Base-by-base conservation (phyloP, 2,888 invertebrate species). In the Lepidochrysops patricia region DNA sequence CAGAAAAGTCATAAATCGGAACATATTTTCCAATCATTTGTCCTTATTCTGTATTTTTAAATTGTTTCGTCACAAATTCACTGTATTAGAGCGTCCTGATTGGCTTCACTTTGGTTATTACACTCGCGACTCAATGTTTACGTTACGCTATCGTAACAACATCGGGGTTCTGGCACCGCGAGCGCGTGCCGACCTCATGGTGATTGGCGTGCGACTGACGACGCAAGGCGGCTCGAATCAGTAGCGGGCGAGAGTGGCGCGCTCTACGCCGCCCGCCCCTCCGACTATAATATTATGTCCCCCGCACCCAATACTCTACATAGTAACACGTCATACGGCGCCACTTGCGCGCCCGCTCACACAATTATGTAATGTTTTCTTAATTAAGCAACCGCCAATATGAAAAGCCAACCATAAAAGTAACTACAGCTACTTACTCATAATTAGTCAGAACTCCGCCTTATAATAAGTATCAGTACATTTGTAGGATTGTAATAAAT, bases 291-390 rank as follows among this genome's bases (percentile, higher is more conserved):
- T 19, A n/a, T n/a, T n/a, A 67, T 72, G 67, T 74, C 74, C 77
- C 76, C 80, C 80, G 75, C 80, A 71, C 79, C 76, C 78, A 72
- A 67, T 65, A 71, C 68, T 80, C 77, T 74, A 78, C 80, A 81
- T 84, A 85, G 86, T 87, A 84, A 82, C 82, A 84, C 80, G 82
- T 83, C 80, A 82, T 77, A 83, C 76, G 85, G 87, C 87, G 87
- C 87, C 84, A 87, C 88, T 86, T 80, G 82, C 82, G 80, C 82
- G 73, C 73, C 77, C 72, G 75, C 79, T 80, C 79, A 76, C 78
- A 84, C 82, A 86, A 85, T 87, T 87, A 88, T 85, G 80, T 86
- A 86, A 85, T 86, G 82, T 85, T 87, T 87, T 86, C 82, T 84
- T 86, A 84, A 85, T 86, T 80, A 80, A 82, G 78, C 79, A 74